Evolutionary conservation across 2,888 invertebrate species (phyloP).

Genomic region (Lydus trimaculatus): DNA sequence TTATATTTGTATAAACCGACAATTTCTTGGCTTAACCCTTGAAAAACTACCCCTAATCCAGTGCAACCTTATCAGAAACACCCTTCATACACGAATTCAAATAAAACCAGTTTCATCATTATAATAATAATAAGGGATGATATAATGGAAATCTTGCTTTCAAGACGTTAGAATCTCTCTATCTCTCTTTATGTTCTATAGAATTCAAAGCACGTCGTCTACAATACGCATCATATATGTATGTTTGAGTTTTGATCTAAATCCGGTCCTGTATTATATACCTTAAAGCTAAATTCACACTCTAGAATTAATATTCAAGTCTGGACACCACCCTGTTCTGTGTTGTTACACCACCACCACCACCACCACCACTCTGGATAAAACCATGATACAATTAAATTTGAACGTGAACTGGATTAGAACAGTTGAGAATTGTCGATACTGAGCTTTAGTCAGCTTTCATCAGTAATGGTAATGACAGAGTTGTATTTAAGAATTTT

Average conservation of each 20-base stretch:
- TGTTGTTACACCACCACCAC: too few relatives aligned
- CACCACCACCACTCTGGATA: slow-evolving; percentile 16
- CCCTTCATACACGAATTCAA: too few relatives aligned
- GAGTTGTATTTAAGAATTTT: not conserved
- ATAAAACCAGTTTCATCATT: too few relatives aligned
- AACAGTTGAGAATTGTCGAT: not conserved
- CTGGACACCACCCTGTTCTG: not conserved
- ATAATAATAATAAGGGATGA: too few relatives aligned
- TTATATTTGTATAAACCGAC: too few relatives aligned
- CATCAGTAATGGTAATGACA: not conserved
- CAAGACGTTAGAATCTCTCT: too few relatives aligned
- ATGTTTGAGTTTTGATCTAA: not conserved
- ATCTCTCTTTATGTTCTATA: too few relatives aligned
- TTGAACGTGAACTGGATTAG: slow-evolving; percentile 47
- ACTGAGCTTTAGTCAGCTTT: not conserved
- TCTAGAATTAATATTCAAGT: slow-evolving; percentile 29
- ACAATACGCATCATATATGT: not conserved
- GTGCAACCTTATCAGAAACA: too few relatives aligned
- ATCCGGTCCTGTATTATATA: not conserved
- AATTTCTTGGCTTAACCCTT: too few relatives aligned
- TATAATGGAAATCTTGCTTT: too few relatives aligned
- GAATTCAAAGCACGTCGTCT: not conserved
- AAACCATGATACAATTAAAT: slow-evolving; percentile 55
- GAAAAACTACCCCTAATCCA: not conserved
- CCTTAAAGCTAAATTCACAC: not conserved